phyloP scores from a whole-genome alignment of 2,797 vertebrate species.

The Tachyglossus aculeatus region DNA sequence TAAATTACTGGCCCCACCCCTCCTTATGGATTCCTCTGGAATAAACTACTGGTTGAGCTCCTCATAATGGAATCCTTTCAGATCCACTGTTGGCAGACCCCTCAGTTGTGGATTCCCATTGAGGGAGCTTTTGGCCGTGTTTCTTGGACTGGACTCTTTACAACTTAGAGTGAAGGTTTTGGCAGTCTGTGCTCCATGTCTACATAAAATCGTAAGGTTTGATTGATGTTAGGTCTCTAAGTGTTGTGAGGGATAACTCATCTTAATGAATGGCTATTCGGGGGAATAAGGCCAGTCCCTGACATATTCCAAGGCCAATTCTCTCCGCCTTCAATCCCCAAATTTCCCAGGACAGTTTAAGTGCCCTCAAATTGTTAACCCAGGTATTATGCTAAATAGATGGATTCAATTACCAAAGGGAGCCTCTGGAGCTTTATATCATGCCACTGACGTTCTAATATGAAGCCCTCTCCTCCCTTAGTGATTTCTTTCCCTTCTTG shows the following conservation, averaged over 20 bases:
- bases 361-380: neutral
- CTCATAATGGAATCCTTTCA: constrained; percentile 42
- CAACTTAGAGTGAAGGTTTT: constrained; percentile 1
- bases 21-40: constrained; percentile 9
- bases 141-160: constrained; percentile 46
- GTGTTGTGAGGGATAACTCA: neutral
- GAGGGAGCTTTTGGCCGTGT: constrained; percentile 56
- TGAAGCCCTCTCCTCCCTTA: too few relatives aligned
- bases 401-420: constrained; percentile 1
- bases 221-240: constrained; percentile 4
- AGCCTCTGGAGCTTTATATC: too few relatives aligned
- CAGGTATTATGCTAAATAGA: neutral
- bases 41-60: constrained; percentile 34
- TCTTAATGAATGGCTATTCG: constrained; percentile 16
- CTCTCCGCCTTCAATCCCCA: neutral
- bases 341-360: neutral
- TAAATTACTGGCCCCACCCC: constrained; percentile 36
- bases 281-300: neutral
- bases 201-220: neutral
- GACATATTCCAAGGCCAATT: neutral
- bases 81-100: constrained; percentile 45
- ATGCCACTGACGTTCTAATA: too few relatives aligned
- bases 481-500: too few relatives aligned
- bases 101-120: constrained; percentile 49
- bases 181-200: neutral